Conservation (phyloP, 2,113 vertebrate genomes). For the Trematocara zebra region DNA sequence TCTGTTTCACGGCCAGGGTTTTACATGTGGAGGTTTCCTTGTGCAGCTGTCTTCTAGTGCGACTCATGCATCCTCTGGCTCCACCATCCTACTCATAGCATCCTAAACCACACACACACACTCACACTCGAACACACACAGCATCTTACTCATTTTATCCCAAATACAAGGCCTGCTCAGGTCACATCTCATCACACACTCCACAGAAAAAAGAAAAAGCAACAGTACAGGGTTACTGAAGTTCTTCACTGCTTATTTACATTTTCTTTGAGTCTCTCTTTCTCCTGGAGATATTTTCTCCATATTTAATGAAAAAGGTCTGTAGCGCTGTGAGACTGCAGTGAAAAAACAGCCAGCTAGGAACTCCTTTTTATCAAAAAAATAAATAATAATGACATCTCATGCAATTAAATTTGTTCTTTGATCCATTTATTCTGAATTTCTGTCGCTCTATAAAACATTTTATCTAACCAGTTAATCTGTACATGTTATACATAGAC, state of each 20-base stretch:
- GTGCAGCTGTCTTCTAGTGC: background rate
- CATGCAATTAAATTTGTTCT: background rate
- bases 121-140: background rate
- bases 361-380: background rate
- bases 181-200: background rate
- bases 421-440: background rate
- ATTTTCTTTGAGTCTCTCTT: background rate
- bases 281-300: background rate
- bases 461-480: background rate
- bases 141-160: slow-evolving; percentile 36
- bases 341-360: background rate
- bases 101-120: slow-evolving; percentile 5
- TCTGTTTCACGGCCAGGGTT: background rate
- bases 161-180: slow-evolving; percentile 6
- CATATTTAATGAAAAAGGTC: background rate
- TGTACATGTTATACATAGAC: background rate
- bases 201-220: background rate
- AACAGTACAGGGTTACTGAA: background rate
- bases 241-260: background rate
- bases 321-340: background rate
- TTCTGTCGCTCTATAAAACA: background rate
- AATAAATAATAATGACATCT: background rate
- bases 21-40: background rate
- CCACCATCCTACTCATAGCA: slow-evolving; percentile 26
- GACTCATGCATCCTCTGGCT: slow-evolving; percentile 49